Base-by-base conservation (phyloP, 2,113 vertebrate genomes). In the Rhineura floridana region DNA sequence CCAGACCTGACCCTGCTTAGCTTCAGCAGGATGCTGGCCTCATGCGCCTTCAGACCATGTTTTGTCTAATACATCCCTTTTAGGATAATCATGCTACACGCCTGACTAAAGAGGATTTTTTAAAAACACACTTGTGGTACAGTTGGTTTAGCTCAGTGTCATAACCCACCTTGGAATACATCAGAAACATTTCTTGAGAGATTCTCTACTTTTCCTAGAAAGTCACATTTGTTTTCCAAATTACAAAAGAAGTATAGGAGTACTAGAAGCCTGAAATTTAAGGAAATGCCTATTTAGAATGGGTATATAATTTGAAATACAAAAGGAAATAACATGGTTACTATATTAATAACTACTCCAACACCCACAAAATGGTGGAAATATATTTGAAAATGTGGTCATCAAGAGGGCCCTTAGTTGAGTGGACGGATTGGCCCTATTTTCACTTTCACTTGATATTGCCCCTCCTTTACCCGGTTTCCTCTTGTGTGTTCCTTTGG, bases 121-220 rank as follows among this genome's bases (percentile, higher is more conserved):
- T 73, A 73, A 85, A 52, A 85, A 88, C 72, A 59, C 55, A 2
- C 81, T 67, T 90, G 80, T 87, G 13, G 2, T 15, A 91, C 86
- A 65, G 90, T 90, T 70, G n/a, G 59, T 92, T 92, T 85, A 91
- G 19, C 25, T 83, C 77, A 77, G 69, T 70, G 28, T 73, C 62
- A 39, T n/a, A 88, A 21, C 88, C 86, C 78, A 69, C 11, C 67
- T 25, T 70, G 36, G 6, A 72, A 88, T 92, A 92, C 81, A 88
- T 90, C 87, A 42, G 88, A 83, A 89, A 59, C 0, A 15, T 67
- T 76, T 89, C 67, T 86, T 88, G 28, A 59, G 6, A 36, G 1
- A n/a, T 77, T 19, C 11, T 86, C 86, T 86, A 50, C 84, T 80
- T 90, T 13, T 83, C 28, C n/a, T 69, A 77, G 79, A 48, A 15